Evolutionary conservation across 2,797 vertebrate species (phyloP).

Genomic region (Clarias laeviceps): DNA sequence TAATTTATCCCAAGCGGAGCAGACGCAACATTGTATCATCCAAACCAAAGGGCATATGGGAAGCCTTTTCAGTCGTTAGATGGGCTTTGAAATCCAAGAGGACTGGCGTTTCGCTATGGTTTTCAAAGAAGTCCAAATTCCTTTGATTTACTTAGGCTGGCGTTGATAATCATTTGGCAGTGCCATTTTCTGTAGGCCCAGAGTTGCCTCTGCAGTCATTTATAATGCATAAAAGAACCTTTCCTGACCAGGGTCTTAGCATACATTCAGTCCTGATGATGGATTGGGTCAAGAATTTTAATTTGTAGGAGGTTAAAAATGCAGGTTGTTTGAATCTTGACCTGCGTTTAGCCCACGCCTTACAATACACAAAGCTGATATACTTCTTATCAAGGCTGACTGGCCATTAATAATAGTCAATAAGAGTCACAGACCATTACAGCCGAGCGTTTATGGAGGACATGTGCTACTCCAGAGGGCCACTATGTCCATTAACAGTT

Average conservation of each 20-base stretch:
- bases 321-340: constrained; percentile 35
- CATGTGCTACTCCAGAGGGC: constrained; percentile 54
- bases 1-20: constrained; percentile 99
- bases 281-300: constrained; percentile 39
- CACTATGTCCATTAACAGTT: constrained; percentile 59
- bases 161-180: constrained; percentile 51
- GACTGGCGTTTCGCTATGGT: constrained; percentile 95
- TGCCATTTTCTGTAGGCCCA: constrained; percentile 33
- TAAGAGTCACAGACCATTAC: constrained; percentile 58
- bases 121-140: constrained; percentile 67
- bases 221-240: constrained; percentile 41
- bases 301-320: constrained; percentile 29
- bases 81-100: constrained; percentile 97
- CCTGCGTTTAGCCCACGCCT: constrained; percentile 34
- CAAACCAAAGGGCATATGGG: constrained; percentile 99
- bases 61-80: constrained; percentile 94
- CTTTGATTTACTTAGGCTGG: constrained; percentile 58
- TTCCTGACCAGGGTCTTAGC: constrained; percentile 35
- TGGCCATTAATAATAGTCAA: constrained; percentile 58
- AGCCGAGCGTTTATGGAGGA: constrained; percentile 54
- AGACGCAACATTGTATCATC: constrained; percentile 99
- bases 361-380: constrained; percentile 50
- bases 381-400: constrained; percentile 56
- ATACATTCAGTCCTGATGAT: constrained; percentile 37
- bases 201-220: constrained; percentile 35